Evolutionary conservation across 2,888 invertebrate genomes (phyloP).

Genomic region (Dynastes maya): DNA sequence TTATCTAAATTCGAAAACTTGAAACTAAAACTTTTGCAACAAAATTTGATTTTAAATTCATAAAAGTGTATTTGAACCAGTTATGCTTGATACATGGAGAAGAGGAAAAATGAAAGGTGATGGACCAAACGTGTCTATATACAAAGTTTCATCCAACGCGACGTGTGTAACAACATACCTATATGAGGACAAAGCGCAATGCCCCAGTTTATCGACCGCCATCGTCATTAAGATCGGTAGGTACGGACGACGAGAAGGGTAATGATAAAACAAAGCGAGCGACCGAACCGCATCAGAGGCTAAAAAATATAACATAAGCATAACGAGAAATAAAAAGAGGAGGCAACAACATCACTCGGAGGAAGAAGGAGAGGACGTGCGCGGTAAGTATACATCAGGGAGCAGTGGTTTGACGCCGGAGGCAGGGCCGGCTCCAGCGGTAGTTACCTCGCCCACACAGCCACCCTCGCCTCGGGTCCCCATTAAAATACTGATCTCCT

Average conservation of each 20-base stretch:
- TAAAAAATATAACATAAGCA: slow-evolving; percentile 20
- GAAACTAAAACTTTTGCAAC: too few relatives aligned
- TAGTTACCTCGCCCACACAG: slow-evolving; percentile 66
- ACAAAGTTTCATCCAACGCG: too few relatives aligned
- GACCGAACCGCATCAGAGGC: slow-evolving; percentile 4
- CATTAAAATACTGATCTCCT: slow-evolving; percentile 58
- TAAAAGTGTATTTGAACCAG: too few relatives aligned
- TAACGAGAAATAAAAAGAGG: slow-evolving; percentile 29
- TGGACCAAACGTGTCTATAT: too few relatives aligned
- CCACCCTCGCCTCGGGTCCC: slow-evolving; percentile 63
- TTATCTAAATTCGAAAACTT: too few relatives aligned
- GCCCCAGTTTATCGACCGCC: slow-evolving; percentile 7
- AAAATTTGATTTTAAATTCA: too few relatives aligned
- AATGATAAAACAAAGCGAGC: slow-evolving; percentile 37
- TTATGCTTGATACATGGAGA: too few relatives aligned
- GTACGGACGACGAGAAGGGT: slow-evolving; percentile 23
- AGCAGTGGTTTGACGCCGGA: slow-evolving; percentile 61
- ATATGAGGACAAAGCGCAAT: background rate
- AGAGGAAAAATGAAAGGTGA: too few relatives aligned
- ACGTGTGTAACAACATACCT: too few relatives aligned
- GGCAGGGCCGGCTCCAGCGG: slow-evolving; percentile 63
- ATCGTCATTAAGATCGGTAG: slow-evolving; percentile 6
- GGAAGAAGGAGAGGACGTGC: slow-evolving; percentile 17
- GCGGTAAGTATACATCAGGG: slow-evolving; percentile 64
- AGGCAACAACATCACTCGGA: background rate